These are phyloP conservation scores for Lophotriccus pileatus DNA, from an alignment of 2,797 vertebrate genomes.

Conservation along the genomic window DNA sequence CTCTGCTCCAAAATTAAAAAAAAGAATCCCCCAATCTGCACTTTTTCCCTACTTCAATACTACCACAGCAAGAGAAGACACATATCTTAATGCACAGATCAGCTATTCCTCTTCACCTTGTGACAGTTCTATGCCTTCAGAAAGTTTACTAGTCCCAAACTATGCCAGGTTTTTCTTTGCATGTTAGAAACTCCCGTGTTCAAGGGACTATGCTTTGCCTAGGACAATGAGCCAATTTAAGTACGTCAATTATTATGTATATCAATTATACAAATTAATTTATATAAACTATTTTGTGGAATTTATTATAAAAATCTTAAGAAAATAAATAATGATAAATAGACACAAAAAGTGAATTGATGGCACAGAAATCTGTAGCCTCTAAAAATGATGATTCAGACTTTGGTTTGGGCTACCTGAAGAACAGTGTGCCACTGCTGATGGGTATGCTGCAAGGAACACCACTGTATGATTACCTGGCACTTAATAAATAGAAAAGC, in stretches of 20 bases:
- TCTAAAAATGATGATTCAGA: not conserved
- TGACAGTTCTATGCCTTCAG: not conserved
- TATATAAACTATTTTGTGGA: not conserved
- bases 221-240: not conserved
- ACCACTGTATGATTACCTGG: not conserved
- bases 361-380: not conserved
- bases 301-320: not conserved
- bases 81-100: not conserved
- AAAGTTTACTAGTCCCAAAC: not conserved
- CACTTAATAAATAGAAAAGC: not conserved
- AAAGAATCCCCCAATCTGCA: rapidly evolving
- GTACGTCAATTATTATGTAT: not conserved
- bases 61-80: not conserved
- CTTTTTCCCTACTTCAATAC: not conserved
- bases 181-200: not conserved
- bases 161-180: not conserved
- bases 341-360: not conserved
- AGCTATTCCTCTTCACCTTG: not conserved
- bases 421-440: not conserved
- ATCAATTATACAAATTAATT: not conserved
- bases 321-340: not conserved
- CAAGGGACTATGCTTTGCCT: not conserved
- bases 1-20: not conserved
- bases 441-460: not conserved
- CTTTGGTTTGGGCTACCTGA: not conserved